A percentile compares a stretch with the other conserved stretches of the same genome.
phyloP scores from a whole-genome alignment of 2,888 invertebrate genomes.

The Polydrusus tereticollis region DNA sequence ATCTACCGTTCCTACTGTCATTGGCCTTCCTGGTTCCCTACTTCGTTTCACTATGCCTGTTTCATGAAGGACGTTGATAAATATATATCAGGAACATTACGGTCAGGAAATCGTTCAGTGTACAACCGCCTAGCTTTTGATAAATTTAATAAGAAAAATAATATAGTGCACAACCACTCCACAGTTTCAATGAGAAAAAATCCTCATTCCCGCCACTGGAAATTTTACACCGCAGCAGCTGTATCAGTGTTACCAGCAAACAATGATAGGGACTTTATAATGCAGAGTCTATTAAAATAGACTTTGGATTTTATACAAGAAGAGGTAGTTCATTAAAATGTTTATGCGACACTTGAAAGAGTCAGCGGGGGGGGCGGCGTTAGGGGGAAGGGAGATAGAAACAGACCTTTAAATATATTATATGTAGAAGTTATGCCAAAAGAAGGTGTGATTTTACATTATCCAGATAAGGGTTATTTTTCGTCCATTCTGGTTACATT shows the following conservation, averaged over 20 bases:
- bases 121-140: too few relatives aligned
- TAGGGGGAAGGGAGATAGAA: conserved; percentile 7
- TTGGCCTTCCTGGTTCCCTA: too few relatives aligned
- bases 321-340: conserved; percentile 68
- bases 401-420: neutral
- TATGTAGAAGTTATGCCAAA: conserved; percentile 1
- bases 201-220: conserved; percentile 23
- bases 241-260: conserved; percentile 61
- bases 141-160: too few relatives aligned
- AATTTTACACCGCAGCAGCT: conserved; percentile 61
- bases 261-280: conserved; percentile 57
- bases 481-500: too few relatives aligned
- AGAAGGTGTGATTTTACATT: conserved; percentile 25
- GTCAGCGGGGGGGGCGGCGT: conserved; percentile 59
- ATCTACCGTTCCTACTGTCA: too few relatives aligned
- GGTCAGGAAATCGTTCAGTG: too few relatives aligned
- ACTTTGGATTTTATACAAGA: conserved; percentile 64
- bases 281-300: conserved; percentile 67
- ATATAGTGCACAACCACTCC: too few relatives aligned
- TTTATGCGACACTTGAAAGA: conserved; percentile 64
- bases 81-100: too few relatives aligned
- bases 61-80: too few relatives aligned
- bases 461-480: neutral
- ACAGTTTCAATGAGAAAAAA: neutral
- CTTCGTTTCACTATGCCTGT: too few relatives aligned